Conservation (phyloP, 2,113 vertebrate genomes). For the Drymodes brunneopygia region DNA sequence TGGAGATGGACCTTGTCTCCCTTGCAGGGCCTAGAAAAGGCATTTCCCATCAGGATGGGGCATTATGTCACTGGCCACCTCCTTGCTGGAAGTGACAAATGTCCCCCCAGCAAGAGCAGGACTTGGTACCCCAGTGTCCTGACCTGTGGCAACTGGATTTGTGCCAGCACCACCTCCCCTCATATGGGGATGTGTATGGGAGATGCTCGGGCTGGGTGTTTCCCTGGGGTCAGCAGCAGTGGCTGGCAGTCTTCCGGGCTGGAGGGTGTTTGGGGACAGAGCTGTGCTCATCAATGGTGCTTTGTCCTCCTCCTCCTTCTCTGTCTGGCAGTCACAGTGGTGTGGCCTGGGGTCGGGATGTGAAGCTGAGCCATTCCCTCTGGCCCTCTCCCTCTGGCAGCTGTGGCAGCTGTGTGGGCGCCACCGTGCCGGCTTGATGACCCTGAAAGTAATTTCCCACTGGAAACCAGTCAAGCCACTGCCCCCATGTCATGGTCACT, state of each 20-base stretch:
- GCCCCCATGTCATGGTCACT: rapidly evolving
- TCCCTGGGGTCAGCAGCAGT: not conserved
- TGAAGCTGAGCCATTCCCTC: not conserved
- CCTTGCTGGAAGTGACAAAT: not conserved
- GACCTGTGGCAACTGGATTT: not conserved
- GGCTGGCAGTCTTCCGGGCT: not conserved
- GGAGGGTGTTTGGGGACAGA: not conserved
- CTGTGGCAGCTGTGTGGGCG: not conserved
- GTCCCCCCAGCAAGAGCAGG: not conserved
- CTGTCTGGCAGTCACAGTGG: not conserved
- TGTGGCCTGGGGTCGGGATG: not conserved
- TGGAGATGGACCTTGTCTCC: too few relatives aligned
- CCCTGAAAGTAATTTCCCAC: not conserved
- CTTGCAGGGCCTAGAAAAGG: not conserved
- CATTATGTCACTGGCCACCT: rapidly evolving
- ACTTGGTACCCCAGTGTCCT: not conserved
- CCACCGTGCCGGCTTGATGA: rapidly evolving
- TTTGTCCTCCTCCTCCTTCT: slow-evolving; percentile 24
- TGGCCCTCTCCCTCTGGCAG: not conserved
- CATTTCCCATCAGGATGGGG: not conserved
- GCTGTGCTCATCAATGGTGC: not conserved
- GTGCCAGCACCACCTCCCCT: not conserved
- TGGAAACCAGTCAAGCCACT: not conserved
- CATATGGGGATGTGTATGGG: not conserved
- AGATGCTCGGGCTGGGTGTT: not conserved